These are phyloP conservation scores for Melanotaenia trifasciata DNA, from an alignment of 2,797 vertebrate species.

Conservation along the genomic window DNA sequence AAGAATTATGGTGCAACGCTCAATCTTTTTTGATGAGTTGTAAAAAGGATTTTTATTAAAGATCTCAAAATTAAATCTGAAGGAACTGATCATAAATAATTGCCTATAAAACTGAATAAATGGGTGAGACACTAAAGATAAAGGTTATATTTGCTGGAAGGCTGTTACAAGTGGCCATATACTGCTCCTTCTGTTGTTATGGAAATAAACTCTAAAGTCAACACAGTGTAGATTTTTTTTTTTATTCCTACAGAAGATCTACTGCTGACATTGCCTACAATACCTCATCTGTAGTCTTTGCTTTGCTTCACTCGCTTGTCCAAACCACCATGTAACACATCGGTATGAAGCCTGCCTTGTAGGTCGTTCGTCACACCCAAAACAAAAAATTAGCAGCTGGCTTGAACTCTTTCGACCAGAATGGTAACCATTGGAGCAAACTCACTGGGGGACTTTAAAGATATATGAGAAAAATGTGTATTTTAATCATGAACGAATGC, in stretches of 20 bases:
- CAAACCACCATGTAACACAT: not conserved
- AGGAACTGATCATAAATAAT: conserved; percentile 4
- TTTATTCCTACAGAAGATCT: not conserved
- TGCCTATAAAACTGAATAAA: not conserved
- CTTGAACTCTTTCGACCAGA: not conserved
- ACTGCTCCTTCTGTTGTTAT: not conserved
- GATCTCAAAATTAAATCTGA: conserved; percentile 4
- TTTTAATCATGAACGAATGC: not conserved
- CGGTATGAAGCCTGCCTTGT: not conserved
- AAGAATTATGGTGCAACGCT: not conserved
- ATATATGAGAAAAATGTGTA: not conserved
- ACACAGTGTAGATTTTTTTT: not conserved
- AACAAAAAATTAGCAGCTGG: not conserved
- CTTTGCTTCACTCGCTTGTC: not conserved
- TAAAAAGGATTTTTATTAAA: conserved; percentile 1
- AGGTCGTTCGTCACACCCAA: not conserved
- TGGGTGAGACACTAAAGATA: not conserved
- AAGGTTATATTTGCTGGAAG: not conserved
- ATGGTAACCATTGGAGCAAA: not conserved
- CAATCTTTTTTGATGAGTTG: conserved; percentile 14
- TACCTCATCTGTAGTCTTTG: not conserved
- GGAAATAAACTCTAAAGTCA: not conserved
- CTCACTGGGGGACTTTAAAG: not conserved
- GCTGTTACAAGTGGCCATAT: not conserved
- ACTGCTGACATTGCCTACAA: not conserved